A percentile compares a stretch with the other conserved stretches of the same genome.
These are phyloP conservation scores for Chrysolina oricalcia DNA, from an alignment of 2,888 invertebrate species.

Conservation along the genomic window DNA sequence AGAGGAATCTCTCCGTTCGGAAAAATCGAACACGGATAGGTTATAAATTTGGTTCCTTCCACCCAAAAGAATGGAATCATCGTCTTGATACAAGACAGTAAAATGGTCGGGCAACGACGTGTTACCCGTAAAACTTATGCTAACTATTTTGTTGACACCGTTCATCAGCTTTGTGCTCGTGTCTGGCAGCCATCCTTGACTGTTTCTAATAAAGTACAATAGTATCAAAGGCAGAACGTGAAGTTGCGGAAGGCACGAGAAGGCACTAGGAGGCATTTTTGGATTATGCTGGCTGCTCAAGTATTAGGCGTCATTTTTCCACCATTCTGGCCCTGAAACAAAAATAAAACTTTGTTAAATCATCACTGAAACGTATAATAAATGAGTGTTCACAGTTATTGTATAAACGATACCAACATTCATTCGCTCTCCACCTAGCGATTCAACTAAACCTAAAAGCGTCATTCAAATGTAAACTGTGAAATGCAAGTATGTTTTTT, in stretches of 20 bases:
- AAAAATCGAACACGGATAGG: slow-evolving; percentile 88
- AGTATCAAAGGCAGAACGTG: slow-evolving; percentile 50
- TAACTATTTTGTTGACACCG: slow-evolving; percentile 65
- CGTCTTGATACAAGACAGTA: slow-evolving; percentile 90
- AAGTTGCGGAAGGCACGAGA: slow-evolving; percentile 56
- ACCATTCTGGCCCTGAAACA: slow-evolving; percentile 57
- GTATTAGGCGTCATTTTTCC: slow-evolving; percentile 54
- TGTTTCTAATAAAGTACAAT: slow-evolving; percentile 55
- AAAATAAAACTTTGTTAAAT: slow-evolving; percentile 34
- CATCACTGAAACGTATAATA: not conserved
- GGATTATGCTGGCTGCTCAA: slow-evolving; percentile 43
- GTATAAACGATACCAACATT: not conserved
- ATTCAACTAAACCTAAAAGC: not conserved
- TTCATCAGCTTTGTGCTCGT: slow-evolving; percentile 79
- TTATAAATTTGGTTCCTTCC: slow-evolving; percentile 95
- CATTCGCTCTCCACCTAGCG: not conserved
- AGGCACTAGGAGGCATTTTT: slow-evolving; percentile 58
- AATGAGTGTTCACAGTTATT: not conserved
- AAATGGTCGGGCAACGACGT: slow-evolving; percentile 89
- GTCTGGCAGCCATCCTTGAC: slow-evolving; percentile 82
- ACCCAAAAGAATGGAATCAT: slow-evolving; percentile 89
- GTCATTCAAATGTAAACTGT: not conserved
- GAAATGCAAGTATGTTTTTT: not conserved
- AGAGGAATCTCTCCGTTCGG: slow-evolving; percentile 83
- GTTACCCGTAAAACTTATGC: slow-evolving; percentile 77